phyloP scores from a whole-genome alignment of 2,797 vertebrate genomes.

The Sebastes vulpes region DNA sequence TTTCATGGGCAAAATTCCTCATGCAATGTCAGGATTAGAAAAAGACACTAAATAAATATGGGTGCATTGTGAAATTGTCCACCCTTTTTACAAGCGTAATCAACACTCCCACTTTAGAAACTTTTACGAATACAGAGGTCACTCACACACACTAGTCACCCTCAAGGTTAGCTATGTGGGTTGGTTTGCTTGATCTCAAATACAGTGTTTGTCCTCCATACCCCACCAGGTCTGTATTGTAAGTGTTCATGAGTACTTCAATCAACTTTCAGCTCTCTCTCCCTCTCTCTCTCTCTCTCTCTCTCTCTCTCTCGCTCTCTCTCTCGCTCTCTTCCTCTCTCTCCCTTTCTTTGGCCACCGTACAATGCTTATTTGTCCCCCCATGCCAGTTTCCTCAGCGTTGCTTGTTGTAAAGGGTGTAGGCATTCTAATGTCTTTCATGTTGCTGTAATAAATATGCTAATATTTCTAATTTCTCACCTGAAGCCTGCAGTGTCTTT shows the following conservation, averaged over 20 bases:
- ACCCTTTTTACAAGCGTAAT: slow-evolving; percentile 21
- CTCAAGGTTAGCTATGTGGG: slow-evolving; percentile 38
- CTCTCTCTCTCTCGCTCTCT: slow-evolving; percentile 27
- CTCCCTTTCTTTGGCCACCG: slow-evolving; percentile 62
- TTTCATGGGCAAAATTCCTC: not conserved
- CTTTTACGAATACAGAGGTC: not conserved
- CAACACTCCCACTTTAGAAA: slow-evolving; percentile 16
- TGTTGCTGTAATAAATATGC: slow-evolving; percentile 90
- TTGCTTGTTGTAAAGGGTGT: slow-evolving; percentile 84
- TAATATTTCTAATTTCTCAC: slow-evolving; percentile 91
- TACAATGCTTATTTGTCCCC: slow-evolving; percentile 75
- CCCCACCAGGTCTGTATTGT: slow-evolving; percentile 59
- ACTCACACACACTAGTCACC: slow-evolving; percentile 26
- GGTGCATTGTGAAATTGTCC: not conserved
- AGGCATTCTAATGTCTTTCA: slow-evolving; percentile 85
- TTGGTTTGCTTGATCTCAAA: slow-evolving; percentile 57
- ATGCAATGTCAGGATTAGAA: slow-evolving; percentile 4
- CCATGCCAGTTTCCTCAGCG: slow-evolving; percentile 76
- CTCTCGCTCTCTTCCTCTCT: slow-evolving; percentile 15
- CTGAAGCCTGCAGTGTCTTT: slow-evolving; percentile 76
- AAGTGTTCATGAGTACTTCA: slow-evolving; percentile 68
- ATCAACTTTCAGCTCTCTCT: slow-evolving; percentile 28
- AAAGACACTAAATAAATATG: not conserved
- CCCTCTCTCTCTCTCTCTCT: slow-evolving; percentile 37
- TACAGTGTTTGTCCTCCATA: slow-evolving; percentile 52